Evolutionary conservation across 1,140 invertebrate genomes (phyloP).

Genomic region (Brachionus koreanus): DNA sequence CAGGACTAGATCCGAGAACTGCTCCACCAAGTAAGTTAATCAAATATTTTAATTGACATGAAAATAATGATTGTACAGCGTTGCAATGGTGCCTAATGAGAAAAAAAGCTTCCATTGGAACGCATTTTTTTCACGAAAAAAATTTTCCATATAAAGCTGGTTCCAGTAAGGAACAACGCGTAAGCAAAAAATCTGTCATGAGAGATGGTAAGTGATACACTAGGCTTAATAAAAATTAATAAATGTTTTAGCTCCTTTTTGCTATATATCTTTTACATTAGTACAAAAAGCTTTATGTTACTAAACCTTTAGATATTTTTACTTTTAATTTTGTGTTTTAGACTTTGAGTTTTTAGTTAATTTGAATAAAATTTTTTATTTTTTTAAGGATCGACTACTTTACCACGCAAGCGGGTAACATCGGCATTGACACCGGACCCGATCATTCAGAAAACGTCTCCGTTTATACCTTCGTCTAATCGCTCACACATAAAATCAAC

Average conservation of each 20-base stretch:
- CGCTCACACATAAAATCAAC: not conserved
- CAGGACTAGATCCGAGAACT: not conserved
- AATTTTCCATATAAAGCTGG: not conserved
- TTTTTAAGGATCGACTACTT: constrained; percentile 1
- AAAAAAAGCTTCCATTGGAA: constrained; percentile 21
- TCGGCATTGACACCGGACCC: not conserved
- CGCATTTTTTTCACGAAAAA: not conserved
- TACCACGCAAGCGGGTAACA: constrained; percentile 9
- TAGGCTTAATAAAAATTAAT: not conserved
- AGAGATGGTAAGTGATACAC: not conserved
- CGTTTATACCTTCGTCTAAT: not conserved
- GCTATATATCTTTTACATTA: not conserved
- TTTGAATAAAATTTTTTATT: not conserved
- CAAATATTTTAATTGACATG: not conserved
- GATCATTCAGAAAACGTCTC: not conserved
- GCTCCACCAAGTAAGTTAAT: not conserved
- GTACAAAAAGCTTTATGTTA: not conserved
- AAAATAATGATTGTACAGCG: not conserved
- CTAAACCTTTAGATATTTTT: not conserved
- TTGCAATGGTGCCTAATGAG: constrained; percentile 42
- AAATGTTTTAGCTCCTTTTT: not conserved
- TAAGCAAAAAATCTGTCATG: not conserved
- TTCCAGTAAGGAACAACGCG: not conserved
- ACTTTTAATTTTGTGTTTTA: not conserved
- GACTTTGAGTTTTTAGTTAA: not conserved